Base-by-base conservation (phyloP, 2,797 vertebrate species). In the Aeoliscus strigatus region DNA sequence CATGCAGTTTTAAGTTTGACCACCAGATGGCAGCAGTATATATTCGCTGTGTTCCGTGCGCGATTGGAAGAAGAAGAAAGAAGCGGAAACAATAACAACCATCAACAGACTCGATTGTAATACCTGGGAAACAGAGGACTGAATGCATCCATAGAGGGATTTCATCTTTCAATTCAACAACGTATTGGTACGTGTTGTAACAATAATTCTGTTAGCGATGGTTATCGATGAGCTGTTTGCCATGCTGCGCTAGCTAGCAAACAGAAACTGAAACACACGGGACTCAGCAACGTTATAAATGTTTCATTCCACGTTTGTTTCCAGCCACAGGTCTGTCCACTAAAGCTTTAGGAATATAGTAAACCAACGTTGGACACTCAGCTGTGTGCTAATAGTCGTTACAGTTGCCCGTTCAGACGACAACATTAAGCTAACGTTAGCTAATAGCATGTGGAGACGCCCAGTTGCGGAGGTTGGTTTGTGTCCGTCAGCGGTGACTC, bases 111-210 rank as follows among this genome's bases (percentile, higher is more conserved):
- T 21, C 6, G 18, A 21, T 21, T 21, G 18, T 21, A 6, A 21
- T 6, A 21, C n/a, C n/a, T n/a, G n/a, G n/a, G n/a, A n/a, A n/a
- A n/a, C n/a, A n/a, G n/a, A n/a, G n/a, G n/a, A n/a, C n/a, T n/a
- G n/a, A n/a, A n/a, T n/a, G n/a, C n/a, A n/a, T n/a, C n/a, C n/a
- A 21, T 33, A 26, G 56, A 44, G 30, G 13, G 32, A 35, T 26
- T 38, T 51, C 11, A 31, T 59, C 44, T 3, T n/a, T n/a, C 4
- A 40, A 37, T 14, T 1, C 38, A 33, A 27, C 32, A 2, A n/a
- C 25, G 6, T 6, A 13, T 52, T 13, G 63, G 49, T 66, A 60
- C 59, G 70, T 3, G 28, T 27, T 48, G 4, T 5, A 23, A 7
- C 31, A 39, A 8, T 14, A 8, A n/a, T 5, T 2, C 1, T 32